These are phyloP conservation scores for Aporophyla lueneburgensis DNA, from an alignment of 2,888 invertebrate genomes.

Conservation along the genomic window DNA sequence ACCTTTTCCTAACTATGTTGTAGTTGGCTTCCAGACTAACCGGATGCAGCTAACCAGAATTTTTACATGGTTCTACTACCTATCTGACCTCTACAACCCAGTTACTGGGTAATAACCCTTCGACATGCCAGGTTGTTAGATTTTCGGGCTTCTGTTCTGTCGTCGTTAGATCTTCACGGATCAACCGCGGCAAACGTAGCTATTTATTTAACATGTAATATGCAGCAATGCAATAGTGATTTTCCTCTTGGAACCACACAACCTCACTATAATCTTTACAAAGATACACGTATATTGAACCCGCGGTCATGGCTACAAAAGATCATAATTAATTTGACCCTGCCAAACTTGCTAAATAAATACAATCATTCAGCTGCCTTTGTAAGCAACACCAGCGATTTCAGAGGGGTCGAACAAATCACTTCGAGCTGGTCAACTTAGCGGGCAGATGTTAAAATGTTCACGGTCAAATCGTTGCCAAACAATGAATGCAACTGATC, in stretches of 20 bases:
- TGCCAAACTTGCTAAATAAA: constrained; percentile 41
- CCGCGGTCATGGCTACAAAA: constrained; percentile 35
- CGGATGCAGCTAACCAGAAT: too few species aligned
- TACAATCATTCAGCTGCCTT: constrained; percentile 22
- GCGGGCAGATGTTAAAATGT: constrained; percentile 50
- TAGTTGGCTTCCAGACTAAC: too few species aligned
- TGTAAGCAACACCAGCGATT: constrained; percentile 28
- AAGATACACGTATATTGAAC: background rate
- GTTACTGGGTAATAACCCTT: too few species aligned
- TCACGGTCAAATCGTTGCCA: constrained; percentile 57
- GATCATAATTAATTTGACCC: constrained; percentile 39
- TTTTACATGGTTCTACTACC: too few species aligned
- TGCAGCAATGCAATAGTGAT: background rate
- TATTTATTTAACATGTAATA: background rate
- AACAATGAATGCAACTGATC: constrained; percentile 52
- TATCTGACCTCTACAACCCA: too few species aligned
- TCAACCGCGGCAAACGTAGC: too few species aligned
- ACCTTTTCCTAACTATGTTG: too few species aligned
- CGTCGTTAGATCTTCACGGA: too few species aligned
- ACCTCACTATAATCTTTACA: background rate
- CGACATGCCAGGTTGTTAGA: too few species aligned
- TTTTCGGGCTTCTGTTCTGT: too few species aligned
- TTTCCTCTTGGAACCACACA: background rate
- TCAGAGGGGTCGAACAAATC: constrained; percentile 49
- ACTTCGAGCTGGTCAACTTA: constrained; percentile 49